Evolutionary conservation across 2,888 invertebrate genomes (phyloP).

Genomic region (Therioaphis trifolii): DNA sequence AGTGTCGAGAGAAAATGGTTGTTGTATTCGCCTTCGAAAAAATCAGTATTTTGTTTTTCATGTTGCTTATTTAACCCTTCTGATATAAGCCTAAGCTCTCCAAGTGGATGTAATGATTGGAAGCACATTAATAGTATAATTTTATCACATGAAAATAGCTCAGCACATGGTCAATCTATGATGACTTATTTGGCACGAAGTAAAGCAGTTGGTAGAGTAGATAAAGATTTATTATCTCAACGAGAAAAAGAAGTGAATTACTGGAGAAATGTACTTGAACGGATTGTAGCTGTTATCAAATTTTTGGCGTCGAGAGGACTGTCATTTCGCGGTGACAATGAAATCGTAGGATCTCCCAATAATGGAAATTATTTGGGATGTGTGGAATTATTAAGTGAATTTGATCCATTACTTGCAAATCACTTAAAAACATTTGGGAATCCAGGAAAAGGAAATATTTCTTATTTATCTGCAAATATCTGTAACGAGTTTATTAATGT

Average conservation of each 20-base stretch:
- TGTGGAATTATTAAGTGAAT: slow-evolving; percentile 53
- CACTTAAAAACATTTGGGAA: slow-evolving; percentile 58
- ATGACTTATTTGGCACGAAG: slow-evolving; percentile 17
- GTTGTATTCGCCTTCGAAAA: slow-evolving; percentile 4
- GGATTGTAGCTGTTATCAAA: slow-evolving; percentile 66
- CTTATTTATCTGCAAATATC: slow-evolving; percentile 38
- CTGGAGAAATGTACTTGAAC: slow-evolving; percentile 66
- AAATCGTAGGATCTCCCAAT: slow-evolving; percentile 65
- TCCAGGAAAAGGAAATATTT: slow-evolving; percentile 38
- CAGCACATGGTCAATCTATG: slow-evolving; percentile 22
- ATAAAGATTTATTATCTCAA: slow-evolving; percentile 31
- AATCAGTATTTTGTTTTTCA: slow-evolving; percentile 12
- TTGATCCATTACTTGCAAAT: slow-evolving; percentile 63
- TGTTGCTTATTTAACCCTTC: slow-evolving; percentile 21
- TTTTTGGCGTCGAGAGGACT: slow-evolving; percentile 66
- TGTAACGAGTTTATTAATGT: slow-evolving; percentile 44
- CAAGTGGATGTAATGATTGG: slow-evolving; percentile 12
- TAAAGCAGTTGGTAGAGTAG: slow-evolving; percentile 17
- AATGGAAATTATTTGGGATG: slow-evolving; percentile 67
- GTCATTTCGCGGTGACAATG: slow-evolving; percentile 66
- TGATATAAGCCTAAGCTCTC: slow-evolving; percentile 20
- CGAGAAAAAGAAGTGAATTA: slow-evolving; percentile 26
- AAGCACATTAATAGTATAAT: slow-evolving; percentile 25
- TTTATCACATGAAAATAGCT: slow-evolving; percentile 24
- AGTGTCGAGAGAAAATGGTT: slow-evolving; percentile 15